A percentile compares a stretch with the other conserved stretches of the same genome.
Conservation (phyloP, 2,888 invertebrate genomes). For the Myopa tessellatipennis region DNA sequence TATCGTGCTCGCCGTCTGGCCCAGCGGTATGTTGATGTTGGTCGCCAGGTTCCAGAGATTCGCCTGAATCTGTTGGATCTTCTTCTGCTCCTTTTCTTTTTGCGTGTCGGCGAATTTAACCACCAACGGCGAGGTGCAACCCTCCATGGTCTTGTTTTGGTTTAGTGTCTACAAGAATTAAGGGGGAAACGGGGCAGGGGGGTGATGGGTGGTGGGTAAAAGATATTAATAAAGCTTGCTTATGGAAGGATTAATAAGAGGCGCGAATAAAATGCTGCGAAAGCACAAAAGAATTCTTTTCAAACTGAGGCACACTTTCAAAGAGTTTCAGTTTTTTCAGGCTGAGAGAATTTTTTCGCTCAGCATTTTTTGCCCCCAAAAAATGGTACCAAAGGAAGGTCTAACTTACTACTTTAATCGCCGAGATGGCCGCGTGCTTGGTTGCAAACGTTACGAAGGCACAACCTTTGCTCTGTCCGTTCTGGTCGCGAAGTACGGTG, state of each 20-base stretch:
- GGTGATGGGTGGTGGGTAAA: not conserved
- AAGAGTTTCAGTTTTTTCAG: no score
- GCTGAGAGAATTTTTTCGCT: not conserved
- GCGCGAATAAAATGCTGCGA: no score
- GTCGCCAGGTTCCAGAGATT: conserved; percentile 89
- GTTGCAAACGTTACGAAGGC: conserved; percentile 99
- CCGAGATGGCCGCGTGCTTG: conserved; percentile 96
- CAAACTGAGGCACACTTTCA: no score
- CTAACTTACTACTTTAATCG: conserved; percentile 81
- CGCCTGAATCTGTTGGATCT: conserved; percentile 93
- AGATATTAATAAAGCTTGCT: not conserved
- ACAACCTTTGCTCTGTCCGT: conserved; percentile 97
- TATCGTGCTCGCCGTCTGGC: conserved; percentile 69
- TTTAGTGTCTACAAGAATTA: conserved; percentile 77
- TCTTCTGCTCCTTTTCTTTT: conserved; percentile 98
- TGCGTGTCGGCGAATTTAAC: conserved; percentile 99
- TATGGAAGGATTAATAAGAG: not conserved
- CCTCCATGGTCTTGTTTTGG: conserved; percentile 99
- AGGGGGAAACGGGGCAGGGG: not conserved
- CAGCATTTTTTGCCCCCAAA: no score
- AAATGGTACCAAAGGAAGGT: not conserved
- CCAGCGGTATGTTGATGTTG: conserved; percentile 69
- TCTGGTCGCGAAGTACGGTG: conserved; percentile 94
- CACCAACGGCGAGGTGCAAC: conserved; percentile 96
- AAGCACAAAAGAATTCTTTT: no score